These are phyloP conservation scores for Zaprionus nigranus DNA, from an alignment of 1,140 invertebrate species.

Conservation along the genomic window DNA sequence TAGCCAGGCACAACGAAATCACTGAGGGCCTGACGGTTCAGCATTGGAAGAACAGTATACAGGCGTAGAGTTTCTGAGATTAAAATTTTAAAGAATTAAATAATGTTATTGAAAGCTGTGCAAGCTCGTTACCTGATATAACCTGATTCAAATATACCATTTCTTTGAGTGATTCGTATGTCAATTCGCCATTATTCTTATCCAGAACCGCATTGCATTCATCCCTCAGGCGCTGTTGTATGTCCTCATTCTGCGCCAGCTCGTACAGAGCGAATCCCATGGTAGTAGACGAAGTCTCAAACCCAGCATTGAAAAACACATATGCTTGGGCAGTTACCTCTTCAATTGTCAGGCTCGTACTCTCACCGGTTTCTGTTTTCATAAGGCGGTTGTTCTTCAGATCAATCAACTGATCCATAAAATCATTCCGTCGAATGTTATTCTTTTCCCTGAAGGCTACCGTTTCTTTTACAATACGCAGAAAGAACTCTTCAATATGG, in stretches of 20 bases:
- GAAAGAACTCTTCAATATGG: constrained; percentile 85
- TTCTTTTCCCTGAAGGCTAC: constrained; percentile 85
- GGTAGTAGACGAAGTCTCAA: constrained; percentile 87
- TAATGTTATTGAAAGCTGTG: neutral
- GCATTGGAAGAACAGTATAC: constrained; percentile 83
- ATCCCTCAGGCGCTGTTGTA: constrained; percentile 85
- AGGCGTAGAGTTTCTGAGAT: constrained; percentile 71
- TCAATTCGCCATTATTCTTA: constrained; percentile 83
- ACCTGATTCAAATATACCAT: constrained; percentile 86
- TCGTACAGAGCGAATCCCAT: constrained; percentile 86
- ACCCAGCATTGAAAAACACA: constrained; percentile 87
- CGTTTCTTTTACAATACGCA: constrained; percentile 84
- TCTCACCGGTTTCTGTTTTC: constrained; percentile 65
- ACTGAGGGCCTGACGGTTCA: constrained; percentile 83
- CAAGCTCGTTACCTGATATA: constrained; percentile 81
- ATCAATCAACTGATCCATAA: constrained; percentile 86
- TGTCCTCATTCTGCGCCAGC: constrained; percentile 86
- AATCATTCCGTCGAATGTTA: constrained; percentile 85
- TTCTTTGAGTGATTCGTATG: constrained; percentile 86
- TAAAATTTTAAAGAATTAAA: neutral
- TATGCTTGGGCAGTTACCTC: constrained; percentile 85
- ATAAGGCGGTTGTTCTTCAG: constrained; percentile 84
- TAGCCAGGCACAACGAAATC: constrained; percentile 84
- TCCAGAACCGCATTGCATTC: constrained; percentile 85
- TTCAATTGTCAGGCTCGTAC: constrained; percentile 62